Conservation (phyloP, 2,888 invertebrate species). For the Zelleria hepariella region DNA sequence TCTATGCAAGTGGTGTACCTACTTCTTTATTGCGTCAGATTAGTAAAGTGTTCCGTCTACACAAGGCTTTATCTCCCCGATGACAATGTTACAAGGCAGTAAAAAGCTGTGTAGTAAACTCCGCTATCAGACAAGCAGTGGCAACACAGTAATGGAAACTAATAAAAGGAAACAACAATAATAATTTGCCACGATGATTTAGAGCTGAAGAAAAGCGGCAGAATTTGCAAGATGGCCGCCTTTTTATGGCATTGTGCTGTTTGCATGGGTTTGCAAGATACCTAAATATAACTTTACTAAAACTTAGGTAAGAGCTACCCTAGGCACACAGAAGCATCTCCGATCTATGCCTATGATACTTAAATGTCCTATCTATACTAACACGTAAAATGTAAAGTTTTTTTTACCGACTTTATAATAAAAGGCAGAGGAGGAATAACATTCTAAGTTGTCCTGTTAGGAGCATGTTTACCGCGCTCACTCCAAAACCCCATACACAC, state of each 20-base stretch:
- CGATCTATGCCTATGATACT: too few relatives aligned
- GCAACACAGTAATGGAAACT: constrained; percentile 21
- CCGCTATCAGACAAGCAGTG: constrained; percentile 1
- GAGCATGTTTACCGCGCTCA: too few relatives aligned
- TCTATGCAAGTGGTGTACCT: background rate
- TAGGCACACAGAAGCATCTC: too few relatives aligned
- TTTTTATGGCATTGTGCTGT: background rate
- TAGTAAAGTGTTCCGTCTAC: background rate
- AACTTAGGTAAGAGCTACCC: too few relatives aligned
- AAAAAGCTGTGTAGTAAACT: background rate
- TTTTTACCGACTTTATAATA: too few relatives aligned
- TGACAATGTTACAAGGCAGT: constrained; percentile 5
- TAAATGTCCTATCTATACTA: too few relatives aligned
- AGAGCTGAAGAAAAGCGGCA: background rate
- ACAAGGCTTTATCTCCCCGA: background rate
- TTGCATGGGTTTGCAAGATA: background rate
- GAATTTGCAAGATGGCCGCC: background rate
- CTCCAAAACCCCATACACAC: too few relatives aligned
- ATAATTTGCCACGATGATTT: constrained; percentile 12
- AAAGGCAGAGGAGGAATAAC: too few relatives aligned
- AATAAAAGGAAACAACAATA: constrained; percentile 32
- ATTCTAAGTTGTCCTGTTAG: too few relatives aligned
- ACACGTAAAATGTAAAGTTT: too few relatives aligned
- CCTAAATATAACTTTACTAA: too few relatives aligned
- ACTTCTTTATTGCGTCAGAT: background rate